These are phyloP conservation scores for Megamerina dolium DNA, from an alignment of 2,888 invertebrate genomes.

Conservation along the genomic window DNA sequence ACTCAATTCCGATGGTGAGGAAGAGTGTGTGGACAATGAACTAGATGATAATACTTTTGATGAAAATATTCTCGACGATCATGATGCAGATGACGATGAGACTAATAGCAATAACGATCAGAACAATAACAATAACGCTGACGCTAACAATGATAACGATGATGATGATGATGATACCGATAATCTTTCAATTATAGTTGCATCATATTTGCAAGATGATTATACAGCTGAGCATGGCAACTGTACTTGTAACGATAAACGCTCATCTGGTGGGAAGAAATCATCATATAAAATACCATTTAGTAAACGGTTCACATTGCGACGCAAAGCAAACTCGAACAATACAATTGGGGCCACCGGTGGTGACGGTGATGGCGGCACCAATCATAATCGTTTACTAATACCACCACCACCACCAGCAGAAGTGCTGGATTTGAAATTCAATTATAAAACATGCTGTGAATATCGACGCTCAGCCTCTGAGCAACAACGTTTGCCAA, in stretches of 20 bases:
- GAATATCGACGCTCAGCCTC: constrained; percentile 43
- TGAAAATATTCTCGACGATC: constrained; percentile 16
- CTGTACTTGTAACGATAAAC: constrained; percentile 6
- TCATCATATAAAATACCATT: constrained; percentile 28
- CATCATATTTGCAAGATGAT: constrained; percentile 39
- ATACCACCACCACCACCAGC: constrained; percentile 21
- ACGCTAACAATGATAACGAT: neutral
- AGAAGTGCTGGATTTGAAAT: constrained; percentile 32
- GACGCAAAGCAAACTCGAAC: constrained; percentile 24
- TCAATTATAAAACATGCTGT: constrained; percentile 47
- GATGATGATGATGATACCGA: constrained; percentile 35
- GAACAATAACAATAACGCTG: too few relatives aligned
- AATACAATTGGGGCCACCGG: constrained; percentile 16
- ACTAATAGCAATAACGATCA: constrained; percentile 25
- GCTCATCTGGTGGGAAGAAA: neutral
- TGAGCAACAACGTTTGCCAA: constrained; percentile 48
- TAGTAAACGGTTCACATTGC: constrained; percentile 37
- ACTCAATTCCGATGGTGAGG: constrained; percentile 36
- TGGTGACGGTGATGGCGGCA: constrained; percentile 6
- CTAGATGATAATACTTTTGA: constrained; percentile 2
- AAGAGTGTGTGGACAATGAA: constrained; percentile 23
- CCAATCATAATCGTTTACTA: neutral
- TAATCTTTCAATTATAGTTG: constrained; percentile 44
- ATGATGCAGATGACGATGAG: constrained; percentile 29
- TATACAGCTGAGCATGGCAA: constrained; percentile 11